Evolutionary conservation across 1,140 invertebrate species (phyloP).

Genomic region (Sitophilus oryzae): DNA sequence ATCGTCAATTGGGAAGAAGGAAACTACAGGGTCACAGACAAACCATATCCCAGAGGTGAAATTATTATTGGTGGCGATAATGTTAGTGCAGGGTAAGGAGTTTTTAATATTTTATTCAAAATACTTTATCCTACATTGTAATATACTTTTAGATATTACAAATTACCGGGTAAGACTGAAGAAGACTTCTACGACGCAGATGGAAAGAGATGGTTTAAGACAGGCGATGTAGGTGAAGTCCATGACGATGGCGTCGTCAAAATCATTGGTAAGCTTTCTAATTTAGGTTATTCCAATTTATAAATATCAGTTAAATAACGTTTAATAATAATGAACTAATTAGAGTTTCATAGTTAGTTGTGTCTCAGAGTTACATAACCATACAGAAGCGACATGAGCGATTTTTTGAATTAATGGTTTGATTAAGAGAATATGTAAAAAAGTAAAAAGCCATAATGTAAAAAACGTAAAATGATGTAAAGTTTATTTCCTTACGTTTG

Average conservation of each 20-base stretch:
- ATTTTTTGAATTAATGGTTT: no score
- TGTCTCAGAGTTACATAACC: no score
- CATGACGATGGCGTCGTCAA: slow-evolving; percentile 88
- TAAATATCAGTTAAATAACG: background rate
- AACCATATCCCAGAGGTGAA: slow-evolving; percentile 86
- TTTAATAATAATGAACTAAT: background rate
- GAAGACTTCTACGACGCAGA: slow-evolving; percentile 86
- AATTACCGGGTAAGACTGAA: slow-evolving; percentile 78
- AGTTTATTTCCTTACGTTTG: no score
- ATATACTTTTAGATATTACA: slow-evolving; percentile 65
- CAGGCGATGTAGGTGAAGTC: slow-evolving; percentile 94
- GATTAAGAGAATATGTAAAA: no score
- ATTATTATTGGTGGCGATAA: slow-evolving; percentile 88
- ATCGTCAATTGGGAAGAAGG: slow-evolving; percentile 95
- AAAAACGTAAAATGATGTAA: no score
- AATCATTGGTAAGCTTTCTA: slow-evolving; percentile 78
- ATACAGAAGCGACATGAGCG: no score
- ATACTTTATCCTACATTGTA: no score
- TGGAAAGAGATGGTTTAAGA: slow-evolving; percentile 85
- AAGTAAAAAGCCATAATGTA: no score
- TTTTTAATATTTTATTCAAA: no score
- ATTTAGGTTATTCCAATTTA: slow-evolving; percentile 14
- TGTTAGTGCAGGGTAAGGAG: slow-evolving; percentile 70
- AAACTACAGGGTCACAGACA: slow-evolving; percentile 83
- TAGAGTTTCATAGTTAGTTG: no score